Conservation (phyloP, 2,888 invertebrate species). For the Alcis repandata region DNA sequence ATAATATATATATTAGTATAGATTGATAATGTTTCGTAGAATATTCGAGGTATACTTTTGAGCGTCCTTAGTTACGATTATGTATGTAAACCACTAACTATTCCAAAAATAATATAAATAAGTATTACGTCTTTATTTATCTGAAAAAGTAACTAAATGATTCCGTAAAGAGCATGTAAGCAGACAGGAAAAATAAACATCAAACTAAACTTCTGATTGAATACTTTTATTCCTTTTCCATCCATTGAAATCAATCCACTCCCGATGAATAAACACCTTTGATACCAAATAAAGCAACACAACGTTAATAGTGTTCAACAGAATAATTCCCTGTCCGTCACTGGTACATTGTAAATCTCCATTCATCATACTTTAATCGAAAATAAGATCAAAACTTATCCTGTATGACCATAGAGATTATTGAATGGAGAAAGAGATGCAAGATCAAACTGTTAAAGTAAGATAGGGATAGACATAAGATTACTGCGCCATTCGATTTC, state of each 20-base stretch:
- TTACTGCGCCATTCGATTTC: slow-evolving; percentile 71
- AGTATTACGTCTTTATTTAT: no score
- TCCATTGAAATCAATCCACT: slow-evolving; percentile 32
- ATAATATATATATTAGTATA: no score
- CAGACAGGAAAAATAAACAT: not conserved
- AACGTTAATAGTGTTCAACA: slow-evolving; percentile 55
- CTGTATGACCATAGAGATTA: slow-evolving; percentile 60
- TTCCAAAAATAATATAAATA: no score
- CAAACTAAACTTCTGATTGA: slow-evolving; percentile 21
- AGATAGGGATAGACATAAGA: slow-evolving; percentile 54
- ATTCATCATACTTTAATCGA: slow-evolving; percentile 76
- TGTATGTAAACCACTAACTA: no score
- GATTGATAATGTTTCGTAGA: no score
- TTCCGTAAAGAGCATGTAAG: not conserved
- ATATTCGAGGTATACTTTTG: no score
- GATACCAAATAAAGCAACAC: slow-evolving; percentile 35
- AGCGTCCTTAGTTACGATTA: no score
- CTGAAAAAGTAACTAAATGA: no score
- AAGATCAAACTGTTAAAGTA: slow-evolving; percentile 31
- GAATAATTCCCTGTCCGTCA: slow-evolving; percentile 62
- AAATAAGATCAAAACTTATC: slow-evolving; percentile 69
- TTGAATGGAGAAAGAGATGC: slow-evolving; percentile 68
- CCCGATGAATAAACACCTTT: slow-evolving; percentile 39
- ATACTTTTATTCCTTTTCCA: slow-evolving; percentile 23
- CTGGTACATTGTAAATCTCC: slow-evolving; percentile 63